Evolutionary conservation across 2,888 invertebrate species (phyloP), one percentile per base, ranked within the genome.

Genomic region (Trissoscelio sp.): DNA sequence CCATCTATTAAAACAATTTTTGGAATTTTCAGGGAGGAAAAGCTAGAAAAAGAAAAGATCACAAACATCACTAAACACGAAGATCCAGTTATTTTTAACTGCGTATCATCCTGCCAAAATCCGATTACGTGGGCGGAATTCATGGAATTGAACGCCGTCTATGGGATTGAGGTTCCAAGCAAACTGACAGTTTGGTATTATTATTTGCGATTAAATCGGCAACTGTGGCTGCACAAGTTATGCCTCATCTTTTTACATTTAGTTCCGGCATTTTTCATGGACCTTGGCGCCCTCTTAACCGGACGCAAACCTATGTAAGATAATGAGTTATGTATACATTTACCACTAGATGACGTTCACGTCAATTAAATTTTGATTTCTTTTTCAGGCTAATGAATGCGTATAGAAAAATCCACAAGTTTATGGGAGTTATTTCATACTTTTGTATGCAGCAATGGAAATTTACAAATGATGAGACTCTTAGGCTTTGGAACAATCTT

Each of bases 91-190:
- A 95, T 98, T 77, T 97, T 96, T 92, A 97, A 98, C 91, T 96
- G 94, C 89, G 97, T 97, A 11, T 96, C 97, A 0, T 96, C 97
- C 0, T 93, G 94, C 2, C 94, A 96, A 85, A 96, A 96, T 85
- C 96, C 97, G 0, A 92, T 97, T 39, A 95, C 94, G 0, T 98
- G 98, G 98, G 93, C 91, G 12, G 86, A 89, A 6, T 95, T 96
- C 86, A 93, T 93, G 92, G 86, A 89, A 0, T 88, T 92, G 75
- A 92, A 92, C 16, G 92, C 94, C 84, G 84, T 91, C 6, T 92
- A 94, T 83, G 94, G 94, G 0, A 70, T 92, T 0, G 86, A 91
- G 70, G 92, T 92, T 6, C 95, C 95, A 0, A 93, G 94, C 0
- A 91, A 89, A 0, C 92, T 93, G 81, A 93, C 93, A 58, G 92